Conservation (phyloP, 2,113 vertebrate species). For the Tragelaphus strepsiceros region DNA sequence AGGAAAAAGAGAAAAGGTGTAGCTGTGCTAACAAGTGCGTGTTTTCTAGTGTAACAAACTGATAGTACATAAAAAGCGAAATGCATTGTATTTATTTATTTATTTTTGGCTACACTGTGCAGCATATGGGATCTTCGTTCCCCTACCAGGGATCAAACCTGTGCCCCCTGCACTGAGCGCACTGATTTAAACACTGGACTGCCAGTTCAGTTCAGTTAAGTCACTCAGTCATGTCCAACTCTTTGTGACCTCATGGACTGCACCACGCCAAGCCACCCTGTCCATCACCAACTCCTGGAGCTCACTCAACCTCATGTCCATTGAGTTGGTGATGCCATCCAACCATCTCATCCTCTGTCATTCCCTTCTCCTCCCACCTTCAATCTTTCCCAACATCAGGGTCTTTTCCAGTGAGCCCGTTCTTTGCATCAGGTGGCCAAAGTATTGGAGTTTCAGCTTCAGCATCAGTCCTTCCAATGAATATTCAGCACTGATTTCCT, state of each 20-base stretch:
- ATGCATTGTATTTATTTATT: not conserved
- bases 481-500: not conserved
- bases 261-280: accelerated
- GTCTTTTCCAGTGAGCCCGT: not conserved
- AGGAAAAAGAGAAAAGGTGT: not conserved
- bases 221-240: not conserved
- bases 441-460: not conserved
- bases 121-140: not conserved
- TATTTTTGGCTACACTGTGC: not conserved
- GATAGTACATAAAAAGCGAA: not conserved
- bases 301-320: not conserved
- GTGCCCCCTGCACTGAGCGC: not conserved
- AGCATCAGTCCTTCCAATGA: not conserved
- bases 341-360: not conserved
- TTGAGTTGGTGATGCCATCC: not conserved
- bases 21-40: not conserved
- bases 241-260: not conserved
- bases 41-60: not conserved
- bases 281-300: not conserved
- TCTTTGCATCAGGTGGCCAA: not conserved
- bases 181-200: not conserved
- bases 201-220: not conserved
- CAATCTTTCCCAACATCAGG: not conserved
- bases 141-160: not conserved
- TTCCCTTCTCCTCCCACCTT: not conserved